Evolutionary conservation across 2,797 vertebrate species (phyloP).

Genomic region (Thunnus albacares): DNA sequence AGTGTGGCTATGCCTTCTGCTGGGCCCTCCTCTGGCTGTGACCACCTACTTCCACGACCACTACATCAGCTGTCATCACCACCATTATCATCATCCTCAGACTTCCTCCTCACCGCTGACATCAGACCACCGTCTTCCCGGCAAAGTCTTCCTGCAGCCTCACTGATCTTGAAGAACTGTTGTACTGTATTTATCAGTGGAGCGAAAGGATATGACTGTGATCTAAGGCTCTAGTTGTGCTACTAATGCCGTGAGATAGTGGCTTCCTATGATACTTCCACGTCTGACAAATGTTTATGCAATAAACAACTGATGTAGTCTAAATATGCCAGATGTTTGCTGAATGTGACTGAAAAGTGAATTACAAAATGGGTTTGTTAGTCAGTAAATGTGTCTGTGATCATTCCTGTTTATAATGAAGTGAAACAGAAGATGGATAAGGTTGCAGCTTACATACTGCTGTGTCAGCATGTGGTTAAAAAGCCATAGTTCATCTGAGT

Average conservation of each 20-base stretch:
- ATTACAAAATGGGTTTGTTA: background rate
- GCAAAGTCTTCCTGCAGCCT: slow-evolving; percentile 14
- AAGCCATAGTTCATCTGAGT: slow-evolving; percentile 10
- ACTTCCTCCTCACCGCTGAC: slow-evolving; percentile 15
- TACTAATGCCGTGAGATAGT: too few relatives aligned
- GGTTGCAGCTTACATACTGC: slow-evolving; percentile 7
- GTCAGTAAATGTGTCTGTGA: slow-evolving; percentile 3
- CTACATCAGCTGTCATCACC: slow-evolving; percentile 42
- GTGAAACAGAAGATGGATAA: slow-evolving; percentile 29
- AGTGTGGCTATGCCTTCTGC: slow-evolving; percentile 67
- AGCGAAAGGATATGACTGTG: background rate
- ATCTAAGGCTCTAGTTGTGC: background rate
- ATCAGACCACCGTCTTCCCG: background rate
- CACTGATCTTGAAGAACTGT: background rate
- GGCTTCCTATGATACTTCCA: background rate
- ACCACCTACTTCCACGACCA: slow-evolving; percentile 70
- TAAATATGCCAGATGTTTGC: background rate
- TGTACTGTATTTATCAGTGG: background rate
- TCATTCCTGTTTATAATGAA: slow-evolving; percentile 7
- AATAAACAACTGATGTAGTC: slow-evolving; percentile 10
- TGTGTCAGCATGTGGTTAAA: slow-evolving; percentile 38
- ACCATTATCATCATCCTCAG: background rate
- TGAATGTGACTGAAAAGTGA: slow-evolving; percentile 5
- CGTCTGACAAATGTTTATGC: background rate
- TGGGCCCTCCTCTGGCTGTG: slow-evolving; percentile 59